Base-by-base conservation (phyloP, 1,140 invertebrate species). In the Dendroctonus valens region DNA sequence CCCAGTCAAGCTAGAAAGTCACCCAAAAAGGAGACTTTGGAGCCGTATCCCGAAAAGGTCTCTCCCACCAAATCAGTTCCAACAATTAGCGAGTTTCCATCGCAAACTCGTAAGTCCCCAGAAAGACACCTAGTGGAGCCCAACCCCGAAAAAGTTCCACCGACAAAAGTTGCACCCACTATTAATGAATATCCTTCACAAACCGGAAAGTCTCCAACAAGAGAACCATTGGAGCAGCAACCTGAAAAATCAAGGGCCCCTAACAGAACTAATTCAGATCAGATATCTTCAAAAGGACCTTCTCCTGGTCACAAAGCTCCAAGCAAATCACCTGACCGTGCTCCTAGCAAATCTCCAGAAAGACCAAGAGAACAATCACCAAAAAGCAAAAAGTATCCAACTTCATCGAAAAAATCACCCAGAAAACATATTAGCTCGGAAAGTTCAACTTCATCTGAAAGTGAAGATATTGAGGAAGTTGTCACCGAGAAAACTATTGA, bases 1-100 rank as follows among this genome's bases (percentile, higher is more conserved):
- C 72, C 74, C 38, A 70, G 72, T 41, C 73, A 76, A 69, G 69
- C 69, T 26, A 67, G 70, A 54, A 70, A 50, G 66, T 68, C 70
- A 40, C 72, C 73, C 3, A 66, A 72, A 59, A 69, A 65, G 53
- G 44, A 70, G 54, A 65, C 54, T 15, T 39, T 68, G 54, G 70
- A 71, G 8, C 65, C 67, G n/a, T 70, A 70, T 62, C 59, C 61
- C 14, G 41, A 65, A 57, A 65, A 26, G 54, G 40, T 48, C 49
- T 52, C 54, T 51, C 62, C 69, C 0, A 61, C 67, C 14, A 70
- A 70, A 44, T 51, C 44, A 59, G 52, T 38, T 12, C 54, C 69
- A 42, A 69, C 0, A 64, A 66, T 54, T 46, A 59, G 59, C 57
- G 68, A 61, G 51, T 70, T 72, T 58, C 67, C 71, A n/a, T 54